Percentiles rank a stretch among this genome's conserved stretches.
These are phyloP conservation scores for Clostera curtula DNA, from an alignment of 2,888 invertebrate genomes.

Conservation along the genomic window DNA sequence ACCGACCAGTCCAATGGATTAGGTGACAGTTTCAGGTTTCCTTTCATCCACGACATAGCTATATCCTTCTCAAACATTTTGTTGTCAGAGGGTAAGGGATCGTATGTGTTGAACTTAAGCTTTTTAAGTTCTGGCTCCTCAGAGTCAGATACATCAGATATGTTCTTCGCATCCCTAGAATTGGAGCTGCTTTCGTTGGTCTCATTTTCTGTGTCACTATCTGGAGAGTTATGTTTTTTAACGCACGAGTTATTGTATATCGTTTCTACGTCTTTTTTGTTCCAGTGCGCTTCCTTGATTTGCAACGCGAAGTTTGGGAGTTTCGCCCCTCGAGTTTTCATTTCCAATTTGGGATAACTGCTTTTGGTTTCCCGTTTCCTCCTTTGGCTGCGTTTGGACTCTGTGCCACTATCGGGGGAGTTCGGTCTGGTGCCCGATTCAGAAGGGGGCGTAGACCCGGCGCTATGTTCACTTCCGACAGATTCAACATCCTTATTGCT, in stretches of 20 bases:
- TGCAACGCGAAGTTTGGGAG: slow-evolving; percentile 76
- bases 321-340: slow-evolving; percentile 77
- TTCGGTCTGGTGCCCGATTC: slow-evolving; percentile 59
- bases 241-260: slow-evolving; percentile 56
- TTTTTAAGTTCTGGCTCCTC: slow-evolving; percentile 70
- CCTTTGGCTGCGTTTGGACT: slow-evolving; percentile 35
- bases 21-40: slow-evolving; percentile 68
- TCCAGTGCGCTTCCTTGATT: slow-evolving; percentile 67
- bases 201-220: slow-evolving; percentile 60
- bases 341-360: slow-evolving; percentile 55
- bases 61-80: slow-evolving; percentile 60
- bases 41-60: slow-evolving; percentile 51
- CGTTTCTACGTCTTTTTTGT: slow-evolving; percentile 61
- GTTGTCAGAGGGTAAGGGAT: slow-evolving; percentile 59
- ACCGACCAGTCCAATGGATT: slow-evolving; percentile 82
- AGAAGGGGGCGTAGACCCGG: slow-evolving; percentile 57
- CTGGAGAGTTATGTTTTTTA: slow-evolving; percentile 45
- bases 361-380: slow-evolving; percentile 39
- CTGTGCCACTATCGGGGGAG: slow-evolving; percentile 46
- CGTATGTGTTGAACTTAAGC: slow-evolving; percentile 57
- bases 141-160: slow-evolving; percentile 65
- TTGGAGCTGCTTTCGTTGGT: slow-evolving; percentile 59
- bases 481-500: slow-evolving; percentile 68
- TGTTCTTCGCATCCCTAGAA: slow-evolving; percentile 60
- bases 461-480: slow-evolving; percentile 58